Evolutionary conservation across 2,113 vertebrate species (phyloP).

Genomic region (Chitala chitala): DNA sequence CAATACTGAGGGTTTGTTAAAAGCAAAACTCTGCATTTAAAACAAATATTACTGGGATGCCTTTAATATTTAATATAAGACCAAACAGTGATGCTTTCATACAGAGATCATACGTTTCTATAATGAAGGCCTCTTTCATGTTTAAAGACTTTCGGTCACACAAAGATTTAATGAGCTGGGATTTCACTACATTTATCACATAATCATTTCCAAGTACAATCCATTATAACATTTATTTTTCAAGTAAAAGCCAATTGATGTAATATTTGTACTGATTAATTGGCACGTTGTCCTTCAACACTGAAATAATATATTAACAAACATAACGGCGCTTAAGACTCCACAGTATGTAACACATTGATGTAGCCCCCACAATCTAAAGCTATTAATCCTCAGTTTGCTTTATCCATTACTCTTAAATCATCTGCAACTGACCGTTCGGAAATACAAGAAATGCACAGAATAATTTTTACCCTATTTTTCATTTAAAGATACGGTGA

Average conservation of each 20-base stretch:
- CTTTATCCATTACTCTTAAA: neutral
- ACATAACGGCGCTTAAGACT: neutral
- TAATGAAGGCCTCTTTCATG: neutral
- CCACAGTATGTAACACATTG: neutral
- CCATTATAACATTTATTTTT: conserved; percentile 4
- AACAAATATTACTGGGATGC: neutral
- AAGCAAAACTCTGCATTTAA: conserved; percentile 4
- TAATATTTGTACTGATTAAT: conserved; percentile 14
- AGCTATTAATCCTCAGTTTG: neutral
- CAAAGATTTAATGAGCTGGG: conserved; percentile 14
- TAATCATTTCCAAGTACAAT: conserved; percentile 16
- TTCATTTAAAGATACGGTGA: conserved; percentile 16
- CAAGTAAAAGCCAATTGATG: neutral
- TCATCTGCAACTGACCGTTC: conserved; percentile 6
- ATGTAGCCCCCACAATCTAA: conserved; percentile 8
- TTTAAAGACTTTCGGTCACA: neutral
- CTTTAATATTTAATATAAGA: conserved; percentile 4
- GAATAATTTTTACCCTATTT: conserved; percentile 5
- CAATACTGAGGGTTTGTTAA: conserved; percentile 11
- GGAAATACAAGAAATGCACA: neutral
- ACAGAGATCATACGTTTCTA: neutral
- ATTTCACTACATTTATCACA: conserved; percentile 3
- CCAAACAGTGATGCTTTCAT: neutral
- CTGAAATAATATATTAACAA: neutral
- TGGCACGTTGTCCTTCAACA: neutral